A percentile compares a stretch with the other conserved stretches of the same genome.
phyloP scores from a whole-genome alignment of 2,888 invertebrate species.

The Sialis lutaria region DNA sequence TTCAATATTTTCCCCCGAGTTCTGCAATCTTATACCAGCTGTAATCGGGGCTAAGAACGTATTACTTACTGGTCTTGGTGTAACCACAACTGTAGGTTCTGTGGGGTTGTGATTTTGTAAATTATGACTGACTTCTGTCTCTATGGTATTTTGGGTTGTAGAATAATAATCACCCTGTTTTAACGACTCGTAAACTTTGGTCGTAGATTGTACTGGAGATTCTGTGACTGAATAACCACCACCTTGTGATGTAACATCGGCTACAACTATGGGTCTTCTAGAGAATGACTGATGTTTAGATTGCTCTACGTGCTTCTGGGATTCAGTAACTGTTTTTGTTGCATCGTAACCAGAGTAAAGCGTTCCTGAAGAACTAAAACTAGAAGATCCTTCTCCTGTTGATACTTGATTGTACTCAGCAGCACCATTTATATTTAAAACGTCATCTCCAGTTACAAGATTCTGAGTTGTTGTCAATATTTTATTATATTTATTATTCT shows the following conservation, averaged over 20 bases:
- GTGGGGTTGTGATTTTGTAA: conserved; percentile 14
- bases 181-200: neutral
- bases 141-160: conserved; percentile 15
- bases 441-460: conserved; percentile 42
- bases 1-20: conserved; percentile 18
- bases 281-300: neutral
- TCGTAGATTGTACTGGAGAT: neutral
- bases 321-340: neutral
- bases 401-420: conserved; percentile 14
- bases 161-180: conserved; percentile 7
- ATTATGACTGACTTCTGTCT: conserved; percentile 14
- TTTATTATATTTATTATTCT: neutral
- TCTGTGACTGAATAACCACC: neutral
- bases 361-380: conserved; percentile 12
- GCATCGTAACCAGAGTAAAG: conserved; percentile 12
- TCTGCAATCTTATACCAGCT: conserved; percentile 35
- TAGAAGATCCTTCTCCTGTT: conserved; percentile 8
- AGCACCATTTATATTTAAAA: conserved; percentile 41
- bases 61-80: conserved; percentile 34
- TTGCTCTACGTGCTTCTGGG: neutral
- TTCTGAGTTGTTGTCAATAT: conserved; percentile 40
- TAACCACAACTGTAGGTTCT: conserved; percentile 26
- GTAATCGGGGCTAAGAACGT: conserved; percentile 41
- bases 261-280: conserved; percentile 23
- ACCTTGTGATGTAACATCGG: conserved; percentile 14